These are phyloP conservation scores for Pachyramphus minor DNA, from an alignment of 2,113 vertebrate genomes.

Conservation along the genomic window DNA sequence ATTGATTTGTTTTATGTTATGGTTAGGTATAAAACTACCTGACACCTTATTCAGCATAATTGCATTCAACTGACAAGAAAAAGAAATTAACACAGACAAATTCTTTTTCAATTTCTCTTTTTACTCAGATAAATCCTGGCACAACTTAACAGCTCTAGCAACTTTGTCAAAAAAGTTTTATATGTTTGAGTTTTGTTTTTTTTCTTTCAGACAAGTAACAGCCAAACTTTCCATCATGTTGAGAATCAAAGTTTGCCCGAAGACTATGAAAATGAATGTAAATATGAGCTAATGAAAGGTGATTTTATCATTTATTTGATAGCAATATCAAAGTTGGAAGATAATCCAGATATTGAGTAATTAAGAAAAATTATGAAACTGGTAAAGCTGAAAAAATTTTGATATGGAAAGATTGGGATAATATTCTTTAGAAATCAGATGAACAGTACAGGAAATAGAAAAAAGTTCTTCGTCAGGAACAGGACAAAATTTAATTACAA, in stretches of 20 bases:
- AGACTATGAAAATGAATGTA: neutral
- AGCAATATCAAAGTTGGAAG: neutral
- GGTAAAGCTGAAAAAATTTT: neutral
- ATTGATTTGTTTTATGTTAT: neutral
- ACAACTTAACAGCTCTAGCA: neutral
- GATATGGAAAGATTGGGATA: accelerated
- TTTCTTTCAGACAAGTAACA: neutral
- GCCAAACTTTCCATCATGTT: neutral
- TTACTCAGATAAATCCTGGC: neutral
- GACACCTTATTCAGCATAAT: neutral
- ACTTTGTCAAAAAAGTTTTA: neutral
- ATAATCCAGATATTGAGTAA: neutral
- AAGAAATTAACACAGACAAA: neutral
- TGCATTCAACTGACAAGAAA: neutral
- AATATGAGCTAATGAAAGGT: neutral
- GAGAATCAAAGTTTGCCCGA: neutral
- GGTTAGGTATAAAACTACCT: neutral
- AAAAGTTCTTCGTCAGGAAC: neutral
- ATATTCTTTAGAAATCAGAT: neutral
- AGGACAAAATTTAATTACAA: neutral
- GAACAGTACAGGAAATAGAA: neutral
- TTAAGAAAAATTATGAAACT: neutral
- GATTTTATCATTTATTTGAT: neutral
- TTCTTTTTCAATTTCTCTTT: neutral
- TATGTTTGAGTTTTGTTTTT: accelerated